phyloP scores from a whole-genome alignment of 2,113 vertebrate species.

The Gopherus evgoodei region DNA sequence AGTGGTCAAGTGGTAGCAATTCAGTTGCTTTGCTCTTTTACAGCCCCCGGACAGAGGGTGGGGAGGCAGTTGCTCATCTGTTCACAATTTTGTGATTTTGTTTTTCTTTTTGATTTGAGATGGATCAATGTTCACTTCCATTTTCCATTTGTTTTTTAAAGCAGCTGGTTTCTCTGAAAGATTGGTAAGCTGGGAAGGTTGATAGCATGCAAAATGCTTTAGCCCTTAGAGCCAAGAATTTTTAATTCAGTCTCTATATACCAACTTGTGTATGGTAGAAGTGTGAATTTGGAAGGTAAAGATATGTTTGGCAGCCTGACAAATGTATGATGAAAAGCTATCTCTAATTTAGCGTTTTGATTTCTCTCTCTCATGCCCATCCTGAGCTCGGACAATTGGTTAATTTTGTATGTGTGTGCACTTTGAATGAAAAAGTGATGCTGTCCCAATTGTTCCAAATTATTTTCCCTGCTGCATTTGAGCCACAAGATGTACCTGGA shows the following conservation, averaged over 20 bases:
- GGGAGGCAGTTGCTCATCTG: not conserved
- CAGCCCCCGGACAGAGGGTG: not conserved
- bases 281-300: constrained; percentile 18
- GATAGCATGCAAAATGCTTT: not conserved
- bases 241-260: not conserved
- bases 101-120: not conserved
- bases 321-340: constrained; percentile 30
- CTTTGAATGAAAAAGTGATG: constrained; percentile 15
- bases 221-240: not conserved
- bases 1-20: not conserved
- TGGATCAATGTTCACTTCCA: not conserved
- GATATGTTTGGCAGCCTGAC: not conserved
- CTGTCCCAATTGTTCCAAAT: not conserved
- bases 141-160: constrained; percentile 24
- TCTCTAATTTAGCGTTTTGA: constrained; percentile 7
- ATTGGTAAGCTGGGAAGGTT: not conserved
- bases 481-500: not conserved
- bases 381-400: constrained; percentile 22
- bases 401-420: not conserved
- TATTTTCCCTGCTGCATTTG: constrained; percentile 7
- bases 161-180: constrained; percentile 29
- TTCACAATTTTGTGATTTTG: constrained; percentile 17
- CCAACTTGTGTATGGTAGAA: not conserved
- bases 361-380: constrained; percentile 35
- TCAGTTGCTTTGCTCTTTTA: constrained; percentile 25